Conservation (phyloP, 2,113 vertebrate species). For the Stigmatopora nigra region DNA sequence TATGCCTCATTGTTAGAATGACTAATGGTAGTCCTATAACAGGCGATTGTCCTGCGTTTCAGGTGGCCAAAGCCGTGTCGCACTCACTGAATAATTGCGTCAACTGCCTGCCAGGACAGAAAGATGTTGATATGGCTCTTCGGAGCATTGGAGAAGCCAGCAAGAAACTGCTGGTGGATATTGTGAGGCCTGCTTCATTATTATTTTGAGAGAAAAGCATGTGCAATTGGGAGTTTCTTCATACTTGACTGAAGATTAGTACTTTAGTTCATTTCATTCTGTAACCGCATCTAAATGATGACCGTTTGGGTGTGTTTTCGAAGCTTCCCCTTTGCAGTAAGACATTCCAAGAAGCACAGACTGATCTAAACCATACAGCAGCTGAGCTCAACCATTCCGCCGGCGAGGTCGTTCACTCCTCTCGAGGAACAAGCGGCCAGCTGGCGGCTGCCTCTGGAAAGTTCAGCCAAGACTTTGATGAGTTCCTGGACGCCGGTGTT, state of each 20-base stretch:
- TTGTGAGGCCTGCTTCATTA: slow-evolving; percentile 67
- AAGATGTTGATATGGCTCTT: slow-evolving; percentile 96
- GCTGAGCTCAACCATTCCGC: slow-evolving; percentile 96
- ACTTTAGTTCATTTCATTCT: slow-evolving; percentile 21
- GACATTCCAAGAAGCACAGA: slow-evolving; percentile 96
- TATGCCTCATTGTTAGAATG: slow-evolving; percentile 42
- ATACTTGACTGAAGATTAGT: slow-evolving; percentile 2
- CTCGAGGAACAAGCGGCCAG: slow-evolving; percentile 86
- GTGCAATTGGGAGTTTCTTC: not conserved
- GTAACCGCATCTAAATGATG: not conserved
- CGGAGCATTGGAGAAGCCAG: slow-evolving; percentile 97
- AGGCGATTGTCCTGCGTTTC: slow-evolving; percentile 39
- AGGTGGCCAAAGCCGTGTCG: slow-evolving; percentile 98
- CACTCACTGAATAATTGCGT: slow-evolving; percentile 98
- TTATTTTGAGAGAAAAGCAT: slow-evolving; percentile 2
- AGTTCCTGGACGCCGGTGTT: slow-evolving; percentile 95
- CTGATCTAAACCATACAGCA: slow-evolving; percentile 92
- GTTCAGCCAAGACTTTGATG: slow-evolving; percentile 96
- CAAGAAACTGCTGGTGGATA: slow-evolving; percentile 94
- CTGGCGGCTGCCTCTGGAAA: slow-evolving; percentile 92
- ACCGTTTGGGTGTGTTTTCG: slow-evolving; percentile 15
- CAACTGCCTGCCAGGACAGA: slow-evolving; percentile 97
- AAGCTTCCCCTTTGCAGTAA: slow-evolving; percentile 91
- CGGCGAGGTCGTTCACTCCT: slow-evolving; percentile 94
- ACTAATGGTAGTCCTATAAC: slow-evolving; percentile 33